Conservation (phyloP, 2,797 vertebrate species). For the Streptopelia turtur region DNA sequence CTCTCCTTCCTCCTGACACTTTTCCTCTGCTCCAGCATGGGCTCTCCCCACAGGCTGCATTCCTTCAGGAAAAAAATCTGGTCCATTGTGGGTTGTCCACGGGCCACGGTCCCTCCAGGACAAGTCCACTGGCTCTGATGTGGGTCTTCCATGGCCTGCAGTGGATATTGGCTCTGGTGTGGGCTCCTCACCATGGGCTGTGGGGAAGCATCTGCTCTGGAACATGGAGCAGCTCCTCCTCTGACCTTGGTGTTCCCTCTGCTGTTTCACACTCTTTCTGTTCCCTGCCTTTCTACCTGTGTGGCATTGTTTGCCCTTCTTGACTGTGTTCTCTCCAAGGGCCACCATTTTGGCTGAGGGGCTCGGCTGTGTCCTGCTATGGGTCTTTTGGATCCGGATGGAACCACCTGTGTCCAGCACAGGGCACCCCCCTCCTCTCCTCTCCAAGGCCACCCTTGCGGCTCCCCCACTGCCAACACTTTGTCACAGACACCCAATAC, state of each 20-base stretch:
- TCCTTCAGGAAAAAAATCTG: neutral
- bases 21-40: rapidly evolving
- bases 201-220: neutral
- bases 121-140: neutral
- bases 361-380: neutral
- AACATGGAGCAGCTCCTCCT: neutral
- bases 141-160: neutral
- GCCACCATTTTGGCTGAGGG: neutral
- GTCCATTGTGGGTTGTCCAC: neutral
- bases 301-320: neutral
- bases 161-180: rapidly evolving
- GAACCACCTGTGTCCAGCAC: neutral
- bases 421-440: neutral
- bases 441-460: neutral
- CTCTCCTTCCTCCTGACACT: neutral
- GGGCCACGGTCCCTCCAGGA: neutral
- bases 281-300: neutral
- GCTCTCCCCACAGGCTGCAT: rapidly evolving
- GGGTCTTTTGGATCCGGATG: neutral
- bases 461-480: neutral
- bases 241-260: neutral
- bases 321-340: neutral
- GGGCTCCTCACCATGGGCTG: rapidly evolving
- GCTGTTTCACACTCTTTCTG: neutral
- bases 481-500: neutral